Base-by-base conservation (phyloP, 2,888 invertebrate genomes). In the Drosophila yooni region DNA sequence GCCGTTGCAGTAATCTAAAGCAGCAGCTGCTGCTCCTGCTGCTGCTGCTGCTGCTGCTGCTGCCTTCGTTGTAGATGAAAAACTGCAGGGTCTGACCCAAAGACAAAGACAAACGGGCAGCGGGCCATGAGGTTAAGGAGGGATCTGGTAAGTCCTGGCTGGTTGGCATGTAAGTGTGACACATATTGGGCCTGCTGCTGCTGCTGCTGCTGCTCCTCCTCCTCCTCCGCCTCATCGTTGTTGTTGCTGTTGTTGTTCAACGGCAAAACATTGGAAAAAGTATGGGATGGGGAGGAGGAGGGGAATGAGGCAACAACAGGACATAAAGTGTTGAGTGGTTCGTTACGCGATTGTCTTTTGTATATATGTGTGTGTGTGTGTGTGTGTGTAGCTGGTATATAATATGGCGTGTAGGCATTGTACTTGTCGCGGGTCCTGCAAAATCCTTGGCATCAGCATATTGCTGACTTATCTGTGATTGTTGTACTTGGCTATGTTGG, bases 381-480 rank as follows among this genome's bases (percentile, higher is more conserved):
- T 58, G 25, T 29, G 57, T 6, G 50, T 33, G 66, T 57, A 18
- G 11, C 34, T 70, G 68, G 50, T 65, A 69, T 68, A 69, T 70
- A 61, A 79, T 82, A n/a, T n/a, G n/a, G n/a, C n/a, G n/a, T n/a
- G n/a, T n/a, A 73, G 81, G 79, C 69, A 70, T 60, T 71, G 75
- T 66, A 62, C 66, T 74, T 60, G 58, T 36, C 58, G 43, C 29
- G 43, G 13, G 54, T 59, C 25, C 71, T 48, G 73, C 43, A 21
- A 77, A 77, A 77, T 57, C 59, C 59, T 65, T 77, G 51, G 68
- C 70, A 77, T 81, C 83, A 82, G 81, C 81, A 82, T 56, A 83
- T 79, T 83, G 83, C 76, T 88, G 86, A 86, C 83, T 88, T 86
- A 77, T 81, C 82, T 78, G 68, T 70, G 86, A 85, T 78, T 85